A percentile compares a stretch with the other conserved stretches of the same genome.
Evolutionary conservation across 2,113 vertebrate genomes (phyloP).

Genomic region (Maccullochella peelii): DNA sequence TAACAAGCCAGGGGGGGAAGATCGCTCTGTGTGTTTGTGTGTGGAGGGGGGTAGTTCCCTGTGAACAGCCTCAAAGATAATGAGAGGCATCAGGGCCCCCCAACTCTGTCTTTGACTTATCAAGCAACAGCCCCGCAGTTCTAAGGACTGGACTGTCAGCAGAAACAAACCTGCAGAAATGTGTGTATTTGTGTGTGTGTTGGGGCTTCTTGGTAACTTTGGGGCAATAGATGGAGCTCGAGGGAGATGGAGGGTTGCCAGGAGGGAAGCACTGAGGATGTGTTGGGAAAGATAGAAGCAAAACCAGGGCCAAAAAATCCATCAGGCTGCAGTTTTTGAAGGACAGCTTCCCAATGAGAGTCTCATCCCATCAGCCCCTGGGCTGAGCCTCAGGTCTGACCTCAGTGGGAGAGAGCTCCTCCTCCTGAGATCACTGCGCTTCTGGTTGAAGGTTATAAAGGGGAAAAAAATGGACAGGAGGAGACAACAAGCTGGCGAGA

Average conservation of each 20-base stretch:
- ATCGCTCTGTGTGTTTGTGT: slow-evolving; percentile 18
- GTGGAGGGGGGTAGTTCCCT: not conserved
- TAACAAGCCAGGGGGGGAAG: slow-evolving; percentile 28
- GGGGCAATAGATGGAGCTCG: slow-evolving; percentile 40
- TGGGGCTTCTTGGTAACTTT: slow-evolving; percentile 23
- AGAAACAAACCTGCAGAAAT: slow-evolving; percentile 52
- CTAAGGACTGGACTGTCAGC: slow-evolving; percentile 61
- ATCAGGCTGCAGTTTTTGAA: slow-evolving; percentile 75
- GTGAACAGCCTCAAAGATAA: slow-evolving; percentile 47
- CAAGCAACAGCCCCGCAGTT: slow-evolving; percentile 45
- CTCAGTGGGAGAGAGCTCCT: slow-evolving; percentile 52
- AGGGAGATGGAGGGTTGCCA: slow-evolving; percentile 43
- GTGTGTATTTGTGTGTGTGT: slow-evolving; percentile 1
- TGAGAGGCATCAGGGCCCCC: slow-evolving; percentile 36
- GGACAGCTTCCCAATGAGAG: slow-evolving; percentile 78
- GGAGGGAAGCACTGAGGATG: slow-evolving; percentile 32
- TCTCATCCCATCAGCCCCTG: slow-evolving; percentile 69
- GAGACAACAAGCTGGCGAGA: slow-evolving; percentile 49
- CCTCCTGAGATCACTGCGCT: slow-evolving; percentile 43
- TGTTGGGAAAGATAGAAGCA: slow-evolving; percentile 54
- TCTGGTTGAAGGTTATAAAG: slow-evolving; percentile 69
- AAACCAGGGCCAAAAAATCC: slow-evolving; percentile 45
- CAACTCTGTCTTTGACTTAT: slow-evolving; percentile 56
- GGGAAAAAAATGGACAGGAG: slow-evolving; percentile 18
- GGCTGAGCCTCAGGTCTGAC: slow-evolving; percentile 53